Conservation (phyloP, 2,888 invertebrate species). For the Acleris emargana region DNA sequence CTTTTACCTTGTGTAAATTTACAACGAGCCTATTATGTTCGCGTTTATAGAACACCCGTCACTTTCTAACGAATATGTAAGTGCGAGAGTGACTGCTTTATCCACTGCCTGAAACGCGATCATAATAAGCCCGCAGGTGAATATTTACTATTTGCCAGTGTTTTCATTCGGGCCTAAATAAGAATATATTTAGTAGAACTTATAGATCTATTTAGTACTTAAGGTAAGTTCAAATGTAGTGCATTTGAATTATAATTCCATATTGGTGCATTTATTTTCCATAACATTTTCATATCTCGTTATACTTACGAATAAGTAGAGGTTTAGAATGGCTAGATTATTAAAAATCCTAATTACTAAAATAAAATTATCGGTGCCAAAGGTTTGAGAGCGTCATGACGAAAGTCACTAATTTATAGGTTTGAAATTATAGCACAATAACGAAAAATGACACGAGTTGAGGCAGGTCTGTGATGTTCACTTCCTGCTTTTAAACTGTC, state of each 20-base stretch:
- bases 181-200: conserved; percentile 34
- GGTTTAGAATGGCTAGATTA: conserved; percentile 33
- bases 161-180: conserved; percentile 28
- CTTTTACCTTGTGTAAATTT: neutral
- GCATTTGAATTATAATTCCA: conserved; percentile 34
- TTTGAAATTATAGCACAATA: conserved; percentile 28
- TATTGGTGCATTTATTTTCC: conserved; percentile 35
- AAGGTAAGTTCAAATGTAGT: conserved; percentile 34
- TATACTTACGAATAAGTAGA: conserved; percentile 20
- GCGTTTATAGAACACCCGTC: too few species aligned
- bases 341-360: conserved; percentile 20
- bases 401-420: conserved; percentile 12
- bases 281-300: conserved; percentile 11
- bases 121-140: too few species aligned
- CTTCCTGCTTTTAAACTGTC: conserved; percentile 10
- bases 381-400: conserved; percentile 25
- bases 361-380: conserved; percentile 36
- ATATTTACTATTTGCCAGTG: too few species aligned
- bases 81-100: too few species aligned
- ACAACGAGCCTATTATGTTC: too few species aligned
- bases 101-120: too few species aligned
- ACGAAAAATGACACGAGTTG: conserved; percentile 4
- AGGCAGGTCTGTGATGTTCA: conserved; percentile 1
- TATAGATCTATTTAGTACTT: conserved; percentile 37
- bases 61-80: too few species aligned